Evolutionary conservation across 2,797 vertebrate species (phyloP).

Genomic region (Anas acuta): DNA sequence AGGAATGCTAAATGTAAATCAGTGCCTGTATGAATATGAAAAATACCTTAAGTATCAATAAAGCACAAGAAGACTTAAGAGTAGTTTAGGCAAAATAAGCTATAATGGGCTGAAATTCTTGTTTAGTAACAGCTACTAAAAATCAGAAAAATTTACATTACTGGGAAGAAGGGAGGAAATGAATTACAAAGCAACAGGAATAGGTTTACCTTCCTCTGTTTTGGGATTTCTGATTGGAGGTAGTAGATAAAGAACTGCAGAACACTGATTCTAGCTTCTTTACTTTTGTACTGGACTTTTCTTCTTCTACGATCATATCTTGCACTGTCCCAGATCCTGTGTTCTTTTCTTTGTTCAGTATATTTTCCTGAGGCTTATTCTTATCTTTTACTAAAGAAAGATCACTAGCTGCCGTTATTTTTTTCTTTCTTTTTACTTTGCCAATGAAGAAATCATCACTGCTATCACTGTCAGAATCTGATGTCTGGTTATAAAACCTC

Average conservation of each 20-base stretch:
- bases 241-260: slow-evolving; percentile 82
- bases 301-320: slow-evolving; percentile 58
- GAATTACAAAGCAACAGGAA: not conserved
- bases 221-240: slow-evolving; percentile 52
- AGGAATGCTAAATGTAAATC: not conserved
- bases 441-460: slow-evolving; percentile 92
- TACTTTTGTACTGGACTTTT: slow-evolving; percentile 63
- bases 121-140: not conserved
- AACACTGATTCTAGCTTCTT: slow-evolving; percentile 84
- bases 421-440: slow-evolving; percentile 90
- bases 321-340: not conserved
- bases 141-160: not conserved
- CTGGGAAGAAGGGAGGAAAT: not conserved
- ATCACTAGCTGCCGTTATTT: slow-evolving; percentile 71
- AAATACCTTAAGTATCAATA: not conserved
- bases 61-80: not conserved
- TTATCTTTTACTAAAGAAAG: slow-evolving; percentile 34
- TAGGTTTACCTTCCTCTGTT: slow-evolving; percentile 71
- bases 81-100: not conserved
- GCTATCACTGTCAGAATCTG: slow-evolving; percentile 86
- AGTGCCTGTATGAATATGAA: not conserved
- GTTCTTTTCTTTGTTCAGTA: not conserved
- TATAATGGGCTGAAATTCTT: not conserved
- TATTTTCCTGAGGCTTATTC: not conserved
- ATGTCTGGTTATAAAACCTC: slow-evolving; percentile 91